These are phyloP conservation scores for Noctilio leporinus DNA, from an alignment of 2,113 vertebrate species.

Conservation along the genomic window DNA sequence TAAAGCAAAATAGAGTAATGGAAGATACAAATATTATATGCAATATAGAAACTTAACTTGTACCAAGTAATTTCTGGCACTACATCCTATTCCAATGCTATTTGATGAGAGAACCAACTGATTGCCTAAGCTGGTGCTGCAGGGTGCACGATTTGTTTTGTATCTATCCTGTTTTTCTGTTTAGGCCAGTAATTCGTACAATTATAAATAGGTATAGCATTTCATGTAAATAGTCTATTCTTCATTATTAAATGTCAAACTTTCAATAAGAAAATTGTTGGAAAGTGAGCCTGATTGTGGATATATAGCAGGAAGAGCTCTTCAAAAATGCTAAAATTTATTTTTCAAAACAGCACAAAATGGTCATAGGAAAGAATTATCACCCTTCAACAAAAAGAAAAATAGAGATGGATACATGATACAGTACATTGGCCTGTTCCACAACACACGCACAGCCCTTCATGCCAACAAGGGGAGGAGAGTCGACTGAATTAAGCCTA, in stretches of 20 bases:
- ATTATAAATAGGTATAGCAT: neutral
- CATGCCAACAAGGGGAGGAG: neutral
- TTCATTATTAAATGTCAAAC: neutral
- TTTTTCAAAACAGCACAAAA: conserved; percentile 16
- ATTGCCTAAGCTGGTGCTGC: neutral
- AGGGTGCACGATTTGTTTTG: neutral
- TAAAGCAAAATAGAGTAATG: neutral
- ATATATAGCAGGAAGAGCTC: neutral
- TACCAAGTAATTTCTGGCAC: neutral
- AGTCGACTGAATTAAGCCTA: neutral
- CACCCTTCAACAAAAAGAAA: neutral
- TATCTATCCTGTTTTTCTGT: neutral
- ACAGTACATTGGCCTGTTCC: neutral
- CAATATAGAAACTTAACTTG: neutral
- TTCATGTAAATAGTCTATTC: neutral
- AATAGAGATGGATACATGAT: neutral
- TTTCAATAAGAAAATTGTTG: neutral
- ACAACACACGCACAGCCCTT: neutral
- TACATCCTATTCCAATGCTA: neutral
- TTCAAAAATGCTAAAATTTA: neutral
- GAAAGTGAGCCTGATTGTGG: neutral
- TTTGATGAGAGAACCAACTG: neutral
- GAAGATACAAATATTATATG: neutral
- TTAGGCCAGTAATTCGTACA: neutral
- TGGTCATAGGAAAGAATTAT: neutral